Evolutionary conservation across 2,888 invertebrate species (phyloP).

Genomic region (Dyspetes luteomarginatus): DNA sequence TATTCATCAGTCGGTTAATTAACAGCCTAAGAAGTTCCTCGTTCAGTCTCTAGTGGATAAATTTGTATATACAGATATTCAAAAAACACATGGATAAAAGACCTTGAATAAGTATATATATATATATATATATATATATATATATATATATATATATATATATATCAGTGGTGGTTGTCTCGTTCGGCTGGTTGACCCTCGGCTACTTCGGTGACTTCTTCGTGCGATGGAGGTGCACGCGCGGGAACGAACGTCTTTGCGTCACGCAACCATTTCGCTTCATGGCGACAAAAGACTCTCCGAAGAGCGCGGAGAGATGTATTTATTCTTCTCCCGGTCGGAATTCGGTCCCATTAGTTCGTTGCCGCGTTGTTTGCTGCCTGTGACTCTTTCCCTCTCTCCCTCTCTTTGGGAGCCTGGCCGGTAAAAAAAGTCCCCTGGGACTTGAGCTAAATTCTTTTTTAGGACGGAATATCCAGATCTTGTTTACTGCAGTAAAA

Average conservation of each 20-base stretch:
- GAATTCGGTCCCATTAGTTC: conserved; percentile 56
- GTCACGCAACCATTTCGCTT: conserved; percentile 69
- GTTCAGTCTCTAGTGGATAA: conserved; percentile 22
- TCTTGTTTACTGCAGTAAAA: too few relatives aligned
- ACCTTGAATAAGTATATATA: conserved; percentile 22
- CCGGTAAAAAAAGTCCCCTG: background rate
- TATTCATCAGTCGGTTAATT: conserved; percentile 26
- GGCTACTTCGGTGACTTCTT: conserved; percentile 35
- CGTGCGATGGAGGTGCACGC: conserved; percentile 52
- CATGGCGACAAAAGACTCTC: conserved; percentile 53
- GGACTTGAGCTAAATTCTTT: background rate
- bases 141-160: background rate
- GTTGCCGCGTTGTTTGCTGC: conserved; percentile 34
- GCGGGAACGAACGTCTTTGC: conserved; percentile 64
- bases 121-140: background rate
- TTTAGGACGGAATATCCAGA: background rate
- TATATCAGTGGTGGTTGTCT: conserved; percentile 23
- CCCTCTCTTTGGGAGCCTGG: too few relatives aligned
- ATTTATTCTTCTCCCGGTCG: conserved; percentile 47
- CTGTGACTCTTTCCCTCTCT: background rate
- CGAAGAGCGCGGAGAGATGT: conserved; percentile 25
- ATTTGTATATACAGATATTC: background rate
- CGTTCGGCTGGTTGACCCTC: conserved; percentile 43
- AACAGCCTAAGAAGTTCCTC: conserved; percentile 37
- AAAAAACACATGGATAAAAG: conserved; percentile 1